phyloP scores from a whole-genome alignment of 1,140 invertebrate species.

The Euborellia annulipes region DNA sequence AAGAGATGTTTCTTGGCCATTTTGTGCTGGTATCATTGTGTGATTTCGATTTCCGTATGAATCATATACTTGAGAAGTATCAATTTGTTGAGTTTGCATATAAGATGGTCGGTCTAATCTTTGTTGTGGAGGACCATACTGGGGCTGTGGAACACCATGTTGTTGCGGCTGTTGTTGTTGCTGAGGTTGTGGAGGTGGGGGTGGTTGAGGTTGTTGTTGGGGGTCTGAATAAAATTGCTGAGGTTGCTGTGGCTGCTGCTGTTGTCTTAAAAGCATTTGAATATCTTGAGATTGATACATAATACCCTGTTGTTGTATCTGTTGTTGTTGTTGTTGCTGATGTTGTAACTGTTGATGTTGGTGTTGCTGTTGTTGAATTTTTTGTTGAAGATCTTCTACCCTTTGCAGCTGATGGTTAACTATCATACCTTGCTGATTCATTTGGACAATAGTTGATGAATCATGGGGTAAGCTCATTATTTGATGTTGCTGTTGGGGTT shows the following conservation, averaged over 20 bases:
- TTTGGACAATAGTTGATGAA: slow-evolving; percentile 3
- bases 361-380: slow-evolving; percentile 24
- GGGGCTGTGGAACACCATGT: too few relatives aligned
- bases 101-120: too few relatives aligned
- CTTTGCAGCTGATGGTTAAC: slow-evolving; percentile 20
- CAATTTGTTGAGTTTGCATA: too few relatives aligned
- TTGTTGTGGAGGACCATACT: too few relatives aligned
- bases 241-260: slow-evolving; percentile 23
- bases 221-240: slow-evolving; percentile 16
- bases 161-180: too few relatives aligned
- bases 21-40: too few relatives aligned
- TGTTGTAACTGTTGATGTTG: slow-evolving; percentile 25
- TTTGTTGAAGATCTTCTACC: slow-evolving; percentile 25
- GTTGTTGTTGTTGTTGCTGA: slow-evolving; percentile 23
- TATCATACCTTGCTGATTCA: slow-evolving; percentile 21
- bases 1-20: too few relatives aligned
- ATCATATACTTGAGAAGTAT: too few relatives aligned
- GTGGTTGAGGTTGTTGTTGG: too few relatives aligned
- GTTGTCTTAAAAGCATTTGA: slow-evolving; percentile 21
- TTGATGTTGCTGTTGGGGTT: slow-evolving; percentile 16
- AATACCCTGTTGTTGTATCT: slow-evolving; percentile 11
- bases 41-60: too few relatives aligned
- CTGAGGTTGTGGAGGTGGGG: too few relatives aligned
- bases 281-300: slow-evolving; percentile 25
- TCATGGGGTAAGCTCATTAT: not conserved